These are phyloP conservation scores for Drosophila demipolita DNA, from an alignment of 2,888 invertebrate genomes.

Conservation along the genomic window DNA sequence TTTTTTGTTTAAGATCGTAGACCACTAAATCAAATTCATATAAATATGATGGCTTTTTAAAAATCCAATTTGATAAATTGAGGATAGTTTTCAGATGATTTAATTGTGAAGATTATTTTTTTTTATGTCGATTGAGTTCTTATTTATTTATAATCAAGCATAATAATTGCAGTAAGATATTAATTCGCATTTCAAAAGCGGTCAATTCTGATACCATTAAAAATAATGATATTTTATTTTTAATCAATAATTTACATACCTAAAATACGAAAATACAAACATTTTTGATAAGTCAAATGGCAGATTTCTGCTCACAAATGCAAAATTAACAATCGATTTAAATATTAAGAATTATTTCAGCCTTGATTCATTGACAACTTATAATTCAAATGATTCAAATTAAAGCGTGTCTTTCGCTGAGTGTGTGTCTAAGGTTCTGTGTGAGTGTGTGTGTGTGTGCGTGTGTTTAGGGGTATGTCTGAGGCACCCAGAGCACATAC, in stretches of 20 bases:
- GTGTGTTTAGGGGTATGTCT: slow-evolving; percentile 41
- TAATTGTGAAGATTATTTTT: too few relatives aligned
- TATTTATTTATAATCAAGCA: background rate
- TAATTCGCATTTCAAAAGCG: background rate
- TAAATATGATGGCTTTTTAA: background rate
- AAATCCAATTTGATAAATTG: background rate
- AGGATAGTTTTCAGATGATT: background rate
- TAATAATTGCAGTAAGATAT: background rate
- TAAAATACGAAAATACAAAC: background rate
- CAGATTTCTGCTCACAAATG: background rate
- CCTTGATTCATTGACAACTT: background rate
- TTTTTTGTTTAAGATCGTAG: background rate
- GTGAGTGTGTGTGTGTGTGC: slow-evolving; percentile 3
- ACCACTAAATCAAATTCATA: background rate
- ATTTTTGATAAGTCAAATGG: background rate
- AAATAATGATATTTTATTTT: too few relatives aligned
- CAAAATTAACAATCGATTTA: background rate
- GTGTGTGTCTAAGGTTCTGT: slow-evolving; percentile 1
- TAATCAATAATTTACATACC: too few relatives aligned
- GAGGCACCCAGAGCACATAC: slow-evolving; percentile 35
- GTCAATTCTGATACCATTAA: background rate
- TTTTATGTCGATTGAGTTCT: background rate
- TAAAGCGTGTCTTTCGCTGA: background rate
- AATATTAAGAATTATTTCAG: background rate
- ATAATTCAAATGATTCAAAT: background rate